These are phyloP conservation scores for Netelia inedita DNA, from an alignment of 2,888 invertebrate species.

Conservation along the genomic window DNA sequence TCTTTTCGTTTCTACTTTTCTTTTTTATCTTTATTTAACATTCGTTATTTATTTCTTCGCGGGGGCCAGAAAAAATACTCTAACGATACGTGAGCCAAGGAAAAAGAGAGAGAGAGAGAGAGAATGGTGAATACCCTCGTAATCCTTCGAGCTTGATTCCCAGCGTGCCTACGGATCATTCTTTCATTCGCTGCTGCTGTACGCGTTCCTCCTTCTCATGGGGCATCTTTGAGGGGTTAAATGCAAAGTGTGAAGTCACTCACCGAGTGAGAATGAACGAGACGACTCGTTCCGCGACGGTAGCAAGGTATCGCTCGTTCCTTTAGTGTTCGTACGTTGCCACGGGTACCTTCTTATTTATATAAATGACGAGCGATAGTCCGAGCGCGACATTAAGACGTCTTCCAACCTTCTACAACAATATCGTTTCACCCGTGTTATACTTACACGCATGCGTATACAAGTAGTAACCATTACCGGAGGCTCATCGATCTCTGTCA, in stretches of 20 bases:
- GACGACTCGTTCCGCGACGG: conserved; percentile 76
- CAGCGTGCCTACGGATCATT: conserved; percentile 32
- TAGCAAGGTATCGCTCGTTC: conserved; percentile 84
- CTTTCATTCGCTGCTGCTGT: conserved; percentile 48
- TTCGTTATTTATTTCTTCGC: conserved; percentile 60
- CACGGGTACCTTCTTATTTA: conserved; percentile 82
- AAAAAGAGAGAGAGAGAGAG: conserved; percentile 30
- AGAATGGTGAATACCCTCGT: conserved; percentile 63
- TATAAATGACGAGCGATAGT: conserved; percentile 85
- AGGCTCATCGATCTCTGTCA: conserved; percentile 72
- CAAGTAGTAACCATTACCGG: conserved; percentile 34
- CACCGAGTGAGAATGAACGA: conserved; percentile 72
- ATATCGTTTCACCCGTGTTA: conserved; percentile 64
- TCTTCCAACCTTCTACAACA: conserved; percentile 67
- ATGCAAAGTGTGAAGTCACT: conserved; percentile 84
- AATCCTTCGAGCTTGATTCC: conserved; percentile 65
- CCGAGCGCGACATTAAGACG: conserved; percentile 74
- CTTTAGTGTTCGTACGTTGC: conserved; percentile 30
- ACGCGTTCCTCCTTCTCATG: conserved; percentile 38
- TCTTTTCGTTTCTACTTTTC: not conserved
- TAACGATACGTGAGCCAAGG: conserved; percentile 78
- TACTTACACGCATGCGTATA: not conserved
- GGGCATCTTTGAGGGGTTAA: conserved; percentile 72
- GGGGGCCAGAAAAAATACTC: conserved; percentile 78
- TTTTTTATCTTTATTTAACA: conserved; percentile 21